phyloP scores from a whole-genome alignment of 2,113 vertebrate genomes.

The Elaphurus davidianus region DNA sequence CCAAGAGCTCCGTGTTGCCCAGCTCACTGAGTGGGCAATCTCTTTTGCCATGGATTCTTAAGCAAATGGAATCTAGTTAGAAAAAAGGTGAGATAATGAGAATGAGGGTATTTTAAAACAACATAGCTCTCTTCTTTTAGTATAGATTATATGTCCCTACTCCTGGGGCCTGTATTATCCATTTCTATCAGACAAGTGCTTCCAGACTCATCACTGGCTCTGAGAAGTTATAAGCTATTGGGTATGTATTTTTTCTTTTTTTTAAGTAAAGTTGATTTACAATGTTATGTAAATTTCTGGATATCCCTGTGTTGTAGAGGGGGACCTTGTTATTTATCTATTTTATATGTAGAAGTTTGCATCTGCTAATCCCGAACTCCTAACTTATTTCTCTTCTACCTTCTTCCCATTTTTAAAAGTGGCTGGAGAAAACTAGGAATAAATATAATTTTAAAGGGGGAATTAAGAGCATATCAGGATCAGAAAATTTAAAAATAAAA shows the following conservation, averaged over 20 bases:
- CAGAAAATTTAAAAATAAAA: not conserved
- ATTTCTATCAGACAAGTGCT: not conserved
- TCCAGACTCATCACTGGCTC: not conserved
- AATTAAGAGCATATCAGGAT: not conserved
- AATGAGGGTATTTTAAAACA: not conserved
- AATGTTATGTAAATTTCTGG: not conserved
- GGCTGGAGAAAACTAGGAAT: not conserved
- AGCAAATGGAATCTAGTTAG: not conserved
- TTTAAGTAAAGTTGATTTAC: not conserved
- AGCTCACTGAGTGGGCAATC: not conserved
- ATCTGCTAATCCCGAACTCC: not conserved
- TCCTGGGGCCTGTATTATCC: not conserved
- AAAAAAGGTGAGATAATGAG: not conserved
- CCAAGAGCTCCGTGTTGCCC: not conserved
- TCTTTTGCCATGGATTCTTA: not conserved
- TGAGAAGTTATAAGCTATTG: not conserved
- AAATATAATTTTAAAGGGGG: not conserved
- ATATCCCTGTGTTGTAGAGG: not conserved
- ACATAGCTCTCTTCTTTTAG: not conserved
- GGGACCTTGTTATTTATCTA: not conserved
- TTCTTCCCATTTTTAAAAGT: not conserved
- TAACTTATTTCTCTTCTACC: not conserved
- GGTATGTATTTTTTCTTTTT: not conserved
- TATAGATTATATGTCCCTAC: not conserved
- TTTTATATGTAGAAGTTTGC: not conserved